Evolutionary conservation across 2,888 invertebrate genomes (phyloP), one percentile per base, ranked within the genome.

Genomic region (Ophraella communa): DNA sequence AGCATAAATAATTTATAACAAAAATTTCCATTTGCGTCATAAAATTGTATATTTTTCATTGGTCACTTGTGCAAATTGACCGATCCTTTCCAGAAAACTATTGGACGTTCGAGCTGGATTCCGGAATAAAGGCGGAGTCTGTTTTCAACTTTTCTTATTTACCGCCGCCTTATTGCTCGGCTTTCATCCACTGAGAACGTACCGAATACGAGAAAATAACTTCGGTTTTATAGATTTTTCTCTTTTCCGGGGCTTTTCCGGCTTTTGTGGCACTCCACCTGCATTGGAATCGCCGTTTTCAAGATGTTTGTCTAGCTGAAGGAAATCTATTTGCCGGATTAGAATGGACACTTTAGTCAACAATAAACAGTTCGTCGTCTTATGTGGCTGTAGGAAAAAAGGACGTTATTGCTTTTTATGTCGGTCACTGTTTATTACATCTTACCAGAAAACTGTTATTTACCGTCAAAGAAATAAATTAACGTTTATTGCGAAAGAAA

Each of bases 1-100:
- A 76, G 77, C 78, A 81, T 81, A 77, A 80, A 81, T 81, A 80
- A 81, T 81, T 81, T 81, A 81, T 81, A 81, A 81, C 80, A 81
- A 80, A 80, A 79, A 75, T 73, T 73, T 69, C 73, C 75, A 74
- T 77, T 76, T 79, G 75, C 81, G 80, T 80, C 80, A 80, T 73
- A 75, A 78, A 75, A 76, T 74, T 65, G 71, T 66, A 61, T 62
- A 71, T 75, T 74, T 76, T 75, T 76, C 74, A 81, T 81, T 81
- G 81, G 81, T 80, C 81, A 79, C 69, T 74, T 20, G 44, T 51
- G 57, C 74, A 76, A 76, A 78, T 78, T 81, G 81, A 81, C 82
- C 82, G 77, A 79, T 77, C 81, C 81, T 81, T 79, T 79, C 73
- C 67, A 78, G 69, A 63, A 71, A 76, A 75, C 78, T 75, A 81